phyloP scores from a whole-genome alignment of 2,113 vertebrate genomes.

The Nothobranchius kuhntae region DNA sequence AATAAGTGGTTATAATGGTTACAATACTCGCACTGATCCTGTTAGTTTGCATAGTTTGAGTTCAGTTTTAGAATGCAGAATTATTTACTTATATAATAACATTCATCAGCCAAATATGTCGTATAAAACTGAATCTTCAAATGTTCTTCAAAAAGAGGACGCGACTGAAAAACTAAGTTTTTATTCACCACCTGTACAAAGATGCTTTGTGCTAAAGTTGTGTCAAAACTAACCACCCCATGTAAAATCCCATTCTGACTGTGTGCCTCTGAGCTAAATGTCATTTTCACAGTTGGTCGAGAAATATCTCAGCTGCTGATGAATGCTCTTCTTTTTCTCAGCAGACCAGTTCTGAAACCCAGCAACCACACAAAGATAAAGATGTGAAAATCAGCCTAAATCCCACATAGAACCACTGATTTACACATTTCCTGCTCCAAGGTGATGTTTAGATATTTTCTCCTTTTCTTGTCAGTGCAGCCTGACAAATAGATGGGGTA shows the following conservation, averaged over 20 bases:
- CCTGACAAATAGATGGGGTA: conserved; percentile 11
- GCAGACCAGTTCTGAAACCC: conserved; percentile 10
- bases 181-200: conserved; percentile 8
- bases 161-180: not conserved
- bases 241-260: conserved; percentile 43
- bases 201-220: conserved; percentile 24
- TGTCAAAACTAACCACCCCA: conserved; percentile 41
- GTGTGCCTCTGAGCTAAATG: conserved; percentile 42
- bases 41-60: conserved; percentile 32
- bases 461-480: not conserved
- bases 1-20: not conserved
- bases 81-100: too few species aligned
- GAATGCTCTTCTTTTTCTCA: conserved; percentile 31
- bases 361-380: not conserved
- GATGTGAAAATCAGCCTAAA: conserved; percentile 13
- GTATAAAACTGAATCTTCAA: too few species aligned
- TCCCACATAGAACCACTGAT: not conserved
- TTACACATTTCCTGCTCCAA: not conserved
- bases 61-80: too few species aligned
- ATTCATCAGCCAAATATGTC: too few species aligned
- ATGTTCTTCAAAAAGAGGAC: not conserved
- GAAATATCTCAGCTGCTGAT: conserved; percentile 64
- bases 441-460: not conserved
- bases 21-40: too few species aligned
- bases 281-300: conserved; percentile 63